These are phyloP conservation scores for Chironomus riparius DNA, from an alignment of 2,888 invertebrate genomes.

Conservation along the genomic window DNA sequence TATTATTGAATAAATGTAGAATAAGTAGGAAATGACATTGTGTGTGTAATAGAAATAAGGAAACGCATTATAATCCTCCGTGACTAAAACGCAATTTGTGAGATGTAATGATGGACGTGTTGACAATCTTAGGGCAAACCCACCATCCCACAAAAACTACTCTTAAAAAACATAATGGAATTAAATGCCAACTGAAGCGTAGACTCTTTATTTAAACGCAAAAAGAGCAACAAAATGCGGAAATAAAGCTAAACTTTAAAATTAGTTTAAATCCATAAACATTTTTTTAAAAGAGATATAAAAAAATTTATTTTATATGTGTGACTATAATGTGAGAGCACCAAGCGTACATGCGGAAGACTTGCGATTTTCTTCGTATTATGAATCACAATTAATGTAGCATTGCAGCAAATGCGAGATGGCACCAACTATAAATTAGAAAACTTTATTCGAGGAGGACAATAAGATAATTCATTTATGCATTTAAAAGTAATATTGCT, in stretches of 20 bases:
- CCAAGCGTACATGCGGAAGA: constrained; percentile 1
- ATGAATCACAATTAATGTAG: too few relatives aligned
- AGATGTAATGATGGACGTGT: too few relatives aligned
- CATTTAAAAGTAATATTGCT: too few relatives aligned
- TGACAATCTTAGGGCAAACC: too few relatives aligned
- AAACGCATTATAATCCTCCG: too few relatives aligned
- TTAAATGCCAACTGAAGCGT: background rate
- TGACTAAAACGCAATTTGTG: background rate
- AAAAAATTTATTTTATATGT: background rate
- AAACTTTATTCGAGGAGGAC: too few relatives aligned
- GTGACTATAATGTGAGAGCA: background rate
- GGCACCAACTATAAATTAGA: too few relatives aligned
- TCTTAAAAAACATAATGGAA: background rate
- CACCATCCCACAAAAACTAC: too few relatives aligned
- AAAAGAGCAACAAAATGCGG: constrained; percentile 5
- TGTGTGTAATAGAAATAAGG: too few relatives aligned
- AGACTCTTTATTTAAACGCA: background rate
- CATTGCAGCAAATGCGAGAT: too few relatives aligned
- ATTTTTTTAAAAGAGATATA: background rate
- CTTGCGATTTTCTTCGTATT: background rate
- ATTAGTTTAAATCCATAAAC: constrained; percentile 11
- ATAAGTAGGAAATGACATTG: too few relatives aligned
- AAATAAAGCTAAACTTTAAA: constrained; percentile 7
- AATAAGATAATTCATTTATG: too few relatives aligned
- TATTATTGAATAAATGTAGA: background rate